Evolutionary conservation across 92 coral and sea anemone species (phyloP), one percentile per base, ranked within the genome.

Genomic region (Muricea muricata): DNA sequence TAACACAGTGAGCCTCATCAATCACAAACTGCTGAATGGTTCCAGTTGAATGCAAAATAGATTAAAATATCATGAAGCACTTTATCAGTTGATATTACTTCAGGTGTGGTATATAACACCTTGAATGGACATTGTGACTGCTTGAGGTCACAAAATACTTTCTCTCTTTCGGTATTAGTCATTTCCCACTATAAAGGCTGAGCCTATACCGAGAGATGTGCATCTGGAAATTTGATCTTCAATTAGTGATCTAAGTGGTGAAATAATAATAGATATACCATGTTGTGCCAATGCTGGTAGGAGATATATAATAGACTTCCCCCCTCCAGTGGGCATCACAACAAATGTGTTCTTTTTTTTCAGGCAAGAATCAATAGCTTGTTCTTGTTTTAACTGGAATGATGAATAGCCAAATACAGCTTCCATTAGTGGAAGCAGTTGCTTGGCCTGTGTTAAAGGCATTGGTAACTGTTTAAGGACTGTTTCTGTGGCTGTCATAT

Each of bases 1-100:
- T 93, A 12, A 95, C 98, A 84, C 98, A 94, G 40, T 94, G 98
- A 1, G 98, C 98, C 47, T 95, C 98, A 63, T 95, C 98, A 42
- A 95, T 97, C 54, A 88, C 91, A 91, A 95, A 95, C 65, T 20
- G 26, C 32, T 32, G 26, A 74, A 74, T 26, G 20, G 15, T 31
- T 50, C 32, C 37, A 20, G 1, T 46, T n/a, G 61, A 74, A 32
- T 74, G 48, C 63, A 74, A 33, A 32, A 33, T 24, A n/a, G 80
- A 20, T 48, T 9, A 74, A 3, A 10, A 50, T 74, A 17, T 74
- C 37, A 2, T 20, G 63, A 26, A 74, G 15, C 17, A 21, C 32
- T 20, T 46, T 42, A 48, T 54, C 78, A 1, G 8, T 18, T 31
- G 86, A 34, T 3, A 82, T 39, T 0, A 46, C 6, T 71, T 82